Evolutionary conservation across 64 coral and sea anemone species (phyloP).

Genomic region (Porites australiensis): DNA sequence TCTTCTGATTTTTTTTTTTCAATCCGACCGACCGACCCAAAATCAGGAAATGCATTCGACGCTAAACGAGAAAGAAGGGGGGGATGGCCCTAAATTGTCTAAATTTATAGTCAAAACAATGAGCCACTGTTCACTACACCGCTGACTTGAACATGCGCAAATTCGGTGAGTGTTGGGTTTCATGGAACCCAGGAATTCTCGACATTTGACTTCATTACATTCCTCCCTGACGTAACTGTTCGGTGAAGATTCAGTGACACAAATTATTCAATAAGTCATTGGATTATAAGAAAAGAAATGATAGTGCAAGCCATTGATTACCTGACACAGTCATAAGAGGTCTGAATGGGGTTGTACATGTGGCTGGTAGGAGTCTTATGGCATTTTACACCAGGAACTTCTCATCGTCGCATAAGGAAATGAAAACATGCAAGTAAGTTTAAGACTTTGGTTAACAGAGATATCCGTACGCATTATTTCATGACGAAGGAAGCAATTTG

Average conservation of each 20-base stretch:
- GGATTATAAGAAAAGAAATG: slow-evolving; percentile 2
- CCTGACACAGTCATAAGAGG: background rate
- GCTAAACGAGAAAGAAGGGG: too few species aligned
- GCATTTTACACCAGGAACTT: background rate
- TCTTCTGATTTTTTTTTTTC: too few species aligned
- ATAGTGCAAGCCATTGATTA: background rate
- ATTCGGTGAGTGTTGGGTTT: background rate
- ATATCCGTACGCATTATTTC: background rate
- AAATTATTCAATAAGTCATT: slow-evolving; percentile 42
- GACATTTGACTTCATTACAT: background rate
- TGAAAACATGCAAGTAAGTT: slow-evolving; percentile 48
- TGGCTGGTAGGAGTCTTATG: background rate
- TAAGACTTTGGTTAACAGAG: background rate
- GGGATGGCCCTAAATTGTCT: too few species aligned
- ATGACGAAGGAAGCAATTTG: background rate
- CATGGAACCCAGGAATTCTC: slow-evolving; percentile 29
- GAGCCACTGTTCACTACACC: background rate
- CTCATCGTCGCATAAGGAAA: background rate
- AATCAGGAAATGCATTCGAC: too few species aligned
- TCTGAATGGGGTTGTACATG: slow-evolving; percentile 7
- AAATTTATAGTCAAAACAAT: background rate
- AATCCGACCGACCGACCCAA: too few species aligned
- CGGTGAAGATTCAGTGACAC: slow-evolving; percentile 13
- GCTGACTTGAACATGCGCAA: background rate
- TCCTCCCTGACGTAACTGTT: slow-evolving; percentile 39